phyloP scores from a whole-genome alignment of 2,888 invertebrate species.

The Eupelmus urozonus region DNA sequence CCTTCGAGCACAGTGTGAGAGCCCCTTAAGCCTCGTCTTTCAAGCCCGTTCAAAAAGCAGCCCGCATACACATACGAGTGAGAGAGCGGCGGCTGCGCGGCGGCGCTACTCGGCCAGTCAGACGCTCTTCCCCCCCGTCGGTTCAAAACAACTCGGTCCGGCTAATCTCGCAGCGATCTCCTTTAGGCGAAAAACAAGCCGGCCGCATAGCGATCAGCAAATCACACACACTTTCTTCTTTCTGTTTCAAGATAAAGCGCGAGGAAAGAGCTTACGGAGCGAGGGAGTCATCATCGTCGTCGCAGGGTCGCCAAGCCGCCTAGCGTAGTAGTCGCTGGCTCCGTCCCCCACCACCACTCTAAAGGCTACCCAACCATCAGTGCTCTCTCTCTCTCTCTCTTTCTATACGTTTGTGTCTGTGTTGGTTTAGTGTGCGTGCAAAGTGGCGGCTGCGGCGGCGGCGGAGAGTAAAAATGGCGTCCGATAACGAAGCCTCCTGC shows the following conservation, averaged over 20 bases:
- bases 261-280: too few relatives aligned
- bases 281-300: background rate
- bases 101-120: too few relatives aligned
- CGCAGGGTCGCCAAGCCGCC: conserved; percentile 71
- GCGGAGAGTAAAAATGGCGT: conserved; percentile 84
- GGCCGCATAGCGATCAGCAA: too few relatives aligned
- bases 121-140: too few relatives aligned
- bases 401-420: conserved; percentile 36
- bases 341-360: background rate
- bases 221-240: conserved; percentile 24
- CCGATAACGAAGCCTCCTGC: conserved; percentile 87
- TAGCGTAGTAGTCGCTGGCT: conserved; percentile 67
- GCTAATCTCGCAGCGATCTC: too few relatives aligned
- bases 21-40: conserved; percentile 25
- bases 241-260: conserved; percentile 23
- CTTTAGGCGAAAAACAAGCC: too few relatives aligned
- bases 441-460: conserved; percentile 67
- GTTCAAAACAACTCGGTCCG: conserved; percentile 44
- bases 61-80: conserved; percentile 1
- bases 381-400: conserved; percentile 11
- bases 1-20: conserved; percentile 32
- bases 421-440: conserved; percentile 62
- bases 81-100: background rate
- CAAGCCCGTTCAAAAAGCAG: conserved; percentile 35
- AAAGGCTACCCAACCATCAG: background rate